phyloP scores from a whole-genome alignment of 1,140 invertebrate genomes.

The Fopius arisanus region DNA sequence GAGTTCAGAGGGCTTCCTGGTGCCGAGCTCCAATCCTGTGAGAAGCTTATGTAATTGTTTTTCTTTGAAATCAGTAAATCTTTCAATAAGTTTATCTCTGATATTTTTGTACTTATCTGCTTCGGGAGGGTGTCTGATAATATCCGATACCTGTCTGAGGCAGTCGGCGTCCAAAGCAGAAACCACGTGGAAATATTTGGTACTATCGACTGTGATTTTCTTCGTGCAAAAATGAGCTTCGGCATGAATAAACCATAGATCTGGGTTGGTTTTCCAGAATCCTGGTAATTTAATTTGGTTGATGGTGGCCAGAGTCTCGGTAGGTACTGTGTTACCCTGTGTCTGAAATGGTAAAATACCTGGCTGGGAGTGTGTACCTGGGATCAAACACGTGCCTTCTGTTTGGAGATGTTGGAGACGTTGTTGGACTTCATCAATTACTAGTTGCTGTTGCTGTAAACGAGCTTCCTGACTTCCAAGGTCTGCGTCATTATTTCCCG shows the following conservation, averaged over 20 bases:
- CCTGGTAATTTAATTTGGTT: neutral
- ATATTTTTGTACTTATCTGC: constrained; percentile 29
- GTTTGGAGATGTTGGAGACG: too few relatives aligned
- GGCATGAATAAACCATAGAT: constrained; percentile 25
- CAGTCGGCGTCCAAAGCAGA: constrained; percentile 9
- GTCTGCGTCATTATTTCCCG: too few relatives aligned
- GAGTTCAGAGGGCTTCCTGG: constrained; percentile 43
- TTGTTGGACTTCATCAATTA: too few relatives aligned
- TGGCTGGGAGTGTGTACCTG: too few relatives aligned
- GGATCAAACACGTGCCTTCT: too few relatives aligned
- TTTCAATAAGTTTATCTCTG: constrained; percentile 32
- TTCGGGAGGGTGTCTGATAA: constrained; percentile 19
- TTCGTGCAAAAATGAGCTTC: constrained; percentile 39
- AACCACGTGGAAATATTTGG: constrained; percentile 18
- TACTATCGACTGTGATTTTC: constrained; percentile 38
- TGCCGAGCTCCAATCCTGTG: constrained; percentile 41
- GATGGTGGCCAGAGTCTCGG: neutral
- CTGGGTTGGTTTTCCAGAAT: neutral
- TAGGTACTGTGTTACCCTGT: too few relatives aligned
- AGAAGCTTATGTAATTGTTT: constrained; percentile 43
- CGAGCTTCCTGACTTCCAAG: too few relatives aligned
- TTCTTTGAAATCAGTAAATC: constrained; percentile 39
- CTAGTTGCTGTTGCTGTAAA: too few relatives aligned
- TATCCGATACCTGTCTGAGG: constrained; percentile 16
- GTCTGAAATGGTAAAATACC: too few relatives aligned